A percentile compares a stretch with the other conserved stretches of the same genome.
phyloP scores from a whole-genome alignment of 2,113 vertebrate species.

The Hoplias malabaricus region DNA sequence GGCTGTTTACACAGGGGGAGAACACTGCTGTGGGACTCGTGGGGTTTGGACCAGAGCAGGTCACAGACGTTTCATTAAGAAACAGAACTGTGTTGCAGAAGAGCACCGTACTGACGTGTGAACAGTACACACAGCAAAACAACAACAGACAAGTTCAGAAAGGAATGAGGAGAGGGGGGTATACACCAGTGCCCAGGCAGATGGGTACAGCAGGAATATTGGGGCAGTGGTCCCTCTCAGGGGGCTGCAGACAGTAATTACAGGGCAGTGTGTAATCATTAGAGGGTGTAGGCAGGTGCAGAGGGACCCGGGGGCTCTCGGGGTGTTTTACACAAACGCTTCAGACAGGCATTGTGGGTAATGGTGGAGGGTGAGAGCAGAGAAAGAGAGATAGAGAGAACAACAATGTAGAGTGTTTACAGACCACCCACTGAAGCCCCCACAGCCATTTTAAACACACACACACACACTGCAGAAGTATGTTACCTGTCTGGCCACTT shows the following conservation, averaged over 20 bases:
- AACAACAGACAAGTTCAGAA: not conserved
- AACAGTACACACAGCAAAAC: not conserved
- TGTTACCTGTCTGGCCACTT: not conserved
- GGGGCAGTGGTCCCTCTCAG: not conserved
- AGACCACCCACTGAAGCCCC: not conserved
- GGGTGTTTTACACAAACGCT: too few species aligned
- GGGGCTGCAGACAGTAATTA: constrained; percentile 31
- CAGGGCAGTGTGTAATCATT: constrained; percentile 13
- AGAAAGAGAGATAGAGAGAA: not conserved
- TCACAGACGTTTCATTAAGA: too few species aligned
- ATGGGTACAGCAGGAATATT: not conserved
- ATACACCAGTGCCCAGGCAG: not conserved
- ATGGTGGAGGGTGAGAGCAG: constrained; percentile 5
- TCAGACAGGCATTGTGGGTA: too few species aligned
- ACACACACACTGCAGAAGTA: not conserved
- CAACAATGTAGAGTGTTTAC: not conserved
- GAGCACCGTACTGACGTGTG: too few species aligned
- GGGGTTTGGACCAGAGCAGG: too few species aligned
- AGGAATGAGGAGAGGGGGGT: not conserved
- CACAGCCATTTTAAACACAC: not conserved
- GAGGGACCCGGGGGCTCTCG: not conserved
- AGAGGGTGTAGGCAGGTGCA: constrained; percentile 2
- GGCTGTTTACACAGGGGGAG: too few species aligned
- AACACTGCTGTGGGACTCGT: too few species aligned
- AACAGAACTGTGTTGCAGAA: too few species aligned